phyloP scores from a whole-genome alignment of 2,113 vertebrate genomes.

The Synodontis membranacea region DNA sequence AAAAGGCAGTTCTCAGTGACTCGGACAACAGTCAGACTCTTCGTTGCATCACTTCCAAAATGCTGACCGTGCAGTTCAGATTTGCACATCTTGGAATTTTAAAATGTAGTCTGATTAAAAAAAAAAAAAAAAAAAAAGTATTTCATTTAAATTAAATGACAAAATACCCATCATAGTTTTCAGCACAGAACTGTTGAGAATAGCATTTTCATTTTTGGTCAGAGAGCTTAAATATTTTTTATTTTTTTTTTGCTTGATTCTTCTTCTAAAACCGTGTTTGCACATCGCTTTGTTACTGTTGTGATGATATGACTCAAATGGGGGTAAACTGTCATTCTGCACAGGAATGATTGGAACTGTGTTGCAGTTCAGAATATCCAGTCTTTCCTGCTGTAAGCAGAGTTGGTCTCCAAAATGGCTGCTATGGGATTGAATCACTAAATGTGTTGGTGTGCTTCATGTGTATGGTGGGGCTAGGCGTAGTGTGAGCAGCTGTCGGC shows the following conservation, averaged over 20 bases:
- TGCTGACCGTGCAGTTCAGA: conserved; percentile 5
- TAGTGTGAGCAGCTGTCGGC: neutral
- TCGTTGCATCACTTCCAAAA: conserved; percentile 5
- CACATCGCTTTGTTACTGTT: neutral
- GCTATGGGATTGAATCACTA: conserved; percentile 1
- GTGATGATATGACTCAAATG: conserved; percentile 10
- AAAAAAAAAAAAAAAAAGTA: too few species aligned
- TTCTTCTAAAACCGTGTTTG: neutral
- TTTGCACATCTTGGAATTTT: neutral
- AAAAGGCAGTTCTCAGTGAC: neutral
- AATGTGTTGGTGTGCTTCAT: conserved; percentile 2
- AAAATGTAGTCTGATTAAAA: neutral
- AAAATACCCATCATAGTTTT: neutral
- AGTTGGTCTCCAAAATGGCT: conserved; percentile 30
- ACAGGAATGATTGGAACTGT: neutral
- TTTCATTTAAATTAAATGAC: neutral
- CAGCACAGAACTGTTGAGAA: neutral
- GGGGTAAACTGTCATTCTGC: neutral
- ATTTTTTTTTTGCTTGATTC: neutral
- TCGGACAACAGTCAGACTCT: neutral
- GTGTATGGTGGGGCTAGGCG: neutral
- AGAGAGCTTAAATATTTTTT: too few species aligned
- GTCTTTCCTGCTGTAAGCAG: conserved; percentile 28
- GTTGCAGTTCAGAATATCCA: conserved; percentile 13
- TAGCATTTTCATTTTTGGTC: neutral